Base-by-base conservation (phyloP, 2,888 invertebrate genomes). In the Calephelis perditalis region DNA sequence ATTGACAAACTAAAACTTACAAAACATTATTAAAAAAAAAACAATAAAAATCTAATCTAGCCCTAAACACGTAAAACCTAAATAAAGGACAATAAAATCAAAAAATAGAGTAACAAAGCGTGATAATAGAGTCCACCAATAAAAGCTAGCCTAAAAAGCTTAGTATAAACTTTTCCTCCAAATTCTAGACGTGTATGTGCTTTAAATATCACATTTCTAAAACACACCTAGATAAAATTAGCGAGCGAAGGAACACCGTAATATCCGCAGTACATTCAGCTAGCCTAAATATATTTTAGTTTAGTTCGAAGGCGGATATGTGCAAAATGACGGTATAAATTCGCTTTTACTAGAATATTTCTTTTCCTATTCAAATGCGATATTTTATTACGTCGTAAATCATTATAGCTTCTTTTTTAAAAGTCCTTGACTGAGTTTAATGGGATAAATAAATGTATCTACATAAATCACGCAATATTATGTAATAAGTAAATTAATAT, bases 271-370 rank as follows among this genome's bases (percentile, higher is more conserved):
- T 54, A 36, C 11, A 54, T 7, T 52, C 11, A 15, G 52, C 52
- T 10, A 52, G n/a, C 35, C 54, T 36, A 54, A 54, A 36, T 54
- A 54, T 52, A 52, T 52, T 11, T 52, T 10, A 52, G 49, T 49
- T 49, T 26, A 26, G 26, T 3, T 26, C 26, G 35, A 35, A 35
- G 10, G 52, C 52, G 52, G 52, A 52, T 52, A 11, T 52, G 26
- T 11, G 11, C 35, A 9, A 2, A 11, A 52, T 11, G 35, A 11
- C 4, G 35, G 26, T 52, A 52, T 52, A 52, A 49, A 49, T 49
- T 9, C 10, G 49, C 49, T 5, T 7, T 2, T 26, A 12, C 49
- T 49, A 15, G 49, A 49, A 49, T 7, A 26, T 49, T 49, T 26
- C 49, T 9, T 26, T 3, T 26, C 26, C 26, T 26, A 26, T 26